phyloP scores from a whole-genome alignment of 1,140 invertebrate species.

The Druon quercuslanigerum region DNA sequence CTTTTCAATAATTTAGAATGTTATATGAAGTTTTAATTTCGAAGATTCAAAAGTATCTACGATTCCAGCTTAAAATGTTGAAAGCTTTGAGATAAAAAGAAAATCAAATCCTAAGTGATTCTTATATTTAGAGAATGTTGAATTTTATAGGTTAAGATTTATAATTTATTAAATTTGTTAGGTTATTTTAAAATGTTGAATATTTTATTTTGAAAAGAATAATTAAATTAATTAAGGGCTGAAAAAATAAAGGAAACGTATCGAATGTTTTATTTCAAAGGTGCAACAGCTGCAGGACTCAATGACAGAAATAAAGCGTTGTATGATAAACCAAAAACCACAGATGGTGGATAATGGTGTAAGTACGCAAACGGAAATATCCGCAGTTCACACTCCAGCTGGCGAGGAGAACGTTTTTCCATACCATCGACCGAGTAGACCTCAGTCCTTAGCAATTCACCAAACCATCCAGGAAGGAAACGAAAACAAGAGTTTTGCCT shows the following conservation, averaged over 20 bases:
- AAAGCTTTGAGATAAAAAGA: too few species aligned
- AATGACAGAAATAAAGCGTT: constrained; percentile 84
- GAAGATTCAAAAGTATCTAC: too few species aligned
- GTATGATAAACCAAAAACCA: constrained; percentile 76
- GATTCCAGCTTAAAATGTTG: too few species aligned
- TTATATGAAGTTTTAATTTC: too few species aligned
- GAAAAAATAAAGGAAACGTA: neutral
- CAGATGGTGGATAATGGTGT: constrained; percentile 75
- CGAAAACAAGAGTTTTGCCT: constrained; percentile 63
- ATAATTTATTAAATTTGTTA: too few species aligned
- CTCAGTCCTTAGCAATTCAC: constrained; percentile 69
- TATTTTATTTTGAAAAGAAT: too few species aligned
- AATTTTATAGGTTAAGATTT: too few species aligned
- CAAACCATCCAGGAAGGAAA: constrained; percentile 69
- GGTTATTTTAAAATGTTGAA: too few species aligned
- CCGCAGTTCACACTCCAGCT: constrained; percentile 83
- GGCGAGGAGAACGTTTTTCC: constrained; percentile 71
- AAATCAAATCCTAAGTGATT: too few species aligned
- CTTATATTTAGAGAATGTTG: too few species aligned
- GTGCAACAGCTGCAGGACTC: constrained; percentile 85
- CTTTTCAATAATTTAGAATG: too few species aligned
- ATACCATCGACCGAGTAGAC: constrained; percentile 62
- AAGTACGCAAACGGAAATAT: constrained; percentile 86
- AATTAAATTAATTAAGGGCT: too few species aligned
- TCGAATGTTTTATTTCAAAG: constrained; percentile 65